Conservation (phyloP, 2,797 vertebrate species). For the Xiphorhynchus erythropygius region DNA sequence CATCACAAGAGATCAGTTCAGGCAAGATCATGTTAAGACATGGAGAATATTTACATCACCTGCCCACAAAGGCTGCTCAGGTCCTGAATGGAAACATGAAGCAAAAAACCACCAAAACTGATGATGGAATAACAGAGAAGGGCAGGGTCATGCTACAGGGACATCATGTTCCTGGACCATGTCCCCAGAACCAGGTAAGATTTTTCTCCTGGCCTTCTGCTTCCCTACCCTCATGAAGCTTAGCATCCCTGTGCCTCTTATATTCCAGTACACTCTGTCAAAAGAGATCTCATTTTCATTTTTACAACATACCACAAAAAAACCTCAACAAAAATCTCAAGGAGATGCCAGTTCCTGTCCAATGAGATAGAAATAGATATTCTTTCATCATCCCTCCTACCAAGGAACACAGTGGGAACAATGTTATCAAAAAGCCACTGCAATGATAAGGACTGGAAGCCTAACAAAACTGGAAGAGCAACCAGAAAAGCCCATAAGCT, state of each 20-base stretch:
- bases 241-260: background rate
- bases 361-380: background rate
- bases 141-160: background rate
- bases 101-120: rapidly evolving
- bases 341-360: background rate
- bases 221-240: background rate
- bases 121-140: background rate
- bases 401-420: background rate
- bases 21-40: background rate
- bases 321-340: background rate
- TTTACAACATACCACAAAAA: background rate
- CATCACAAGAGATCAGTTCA: background rate
- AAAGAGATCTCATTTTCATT: background rate
- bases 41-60: background rate
- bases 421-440: rapidly evolving
- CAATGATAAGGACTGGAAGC: background rate
- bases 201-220: background rate
- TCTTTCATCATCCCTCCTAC: background rate
- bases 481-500: background rate
- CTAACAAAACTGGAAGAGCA: background rate
- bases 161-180: background rate
- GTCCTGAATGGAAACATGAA: background rate
- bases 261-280: background rate
- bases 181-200: background rate
- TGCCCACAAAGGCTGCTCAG: background rate